Base-by-base conservation (phyloP, 2,113 vertebrate genomes). In the Felis chaus region DNA sequence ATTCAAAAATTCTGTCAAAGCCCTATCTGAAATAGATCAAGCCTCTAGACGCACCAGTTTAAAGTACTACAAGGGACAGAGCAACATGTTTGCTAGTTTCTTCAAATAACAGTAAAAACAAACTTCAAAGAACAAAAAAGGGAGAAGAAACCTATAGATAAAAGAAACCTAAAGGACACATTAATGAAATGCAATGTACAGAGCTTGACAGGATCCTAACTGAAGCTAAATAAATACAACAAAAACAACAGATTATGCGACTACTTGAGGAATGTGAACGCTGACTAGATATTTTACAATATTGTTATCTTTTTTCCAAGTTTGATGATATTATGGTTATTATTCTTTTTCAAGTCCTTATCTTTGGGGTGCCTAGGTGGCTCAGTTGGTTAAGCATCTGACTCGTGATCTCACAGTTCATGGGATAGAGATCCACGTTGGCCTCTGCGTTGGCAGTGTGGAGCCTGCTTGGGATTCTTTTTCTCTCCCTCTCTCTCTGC, bases 181-280 rank as follows among this genome's bases (percentile, higher is more conserved):
- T 57, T 63, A 87, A 69, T 53, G 73, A 86, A 86, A 81, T 78
- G 23, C 29, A 86, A 81, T 29, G 29, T 76, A 21, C 15, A 27
- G 27, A 69, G 14, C 36, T 50, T 95, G 36, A 89, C 11, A 87
- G 15, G n/a, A 87, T 41, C 7, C 48, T 61, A 86, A 87, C 76
- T 87, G 68, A 93, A 86, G 39, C 12, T 82, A 95, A 95, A 86
- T 50, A 87, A 81, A 81, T 63, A 50, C 25, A 85, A 36, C 36
- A 63, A 53, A 7, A 76, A 69, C 27, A 89, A 89, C 4, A 88
- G 57, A 76, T 84, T 25, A 66, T 63, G 29, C 55, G 5, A 63
- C 23, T 57, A 71, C 5, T 68, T 39, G 81, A 91, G 36, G 41
- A 91, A 82, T 25, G 0, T 61, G 87, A 94, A 33, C 33, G 66